Evolutionary conservation across 2,113 vertebrate genomes (phyloP).

Genomic region (Oceanodroma tethys): DNA sequence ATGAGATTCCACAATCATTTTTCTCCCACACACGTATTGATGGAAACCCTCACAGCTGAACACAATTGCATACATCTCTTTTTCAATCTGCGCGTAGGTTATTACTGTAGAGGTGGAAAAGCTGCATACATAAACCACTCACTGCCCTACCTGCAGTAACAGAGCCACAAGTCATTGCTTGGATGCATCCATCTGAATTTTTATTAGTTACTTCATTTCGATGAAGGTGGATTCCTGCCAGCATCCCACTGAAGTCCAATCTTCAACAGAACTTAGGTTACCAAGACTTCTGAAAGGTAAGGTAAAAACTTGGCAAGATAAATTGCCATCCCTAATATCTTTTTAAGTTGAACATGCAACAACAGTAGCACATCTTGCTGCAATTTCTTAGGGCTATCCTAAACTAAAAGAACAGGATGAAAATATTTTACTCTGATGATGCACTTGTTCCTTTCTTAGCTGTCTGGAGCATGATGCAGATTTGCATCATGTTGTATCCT

Average conservation of each 20-base stretch:
- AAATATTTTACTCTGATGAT: background rate
- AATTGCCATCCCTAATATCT: background rate
- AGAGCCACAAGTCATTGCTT: constrained; percentile 1
- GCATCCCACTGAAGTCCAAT: background rate
- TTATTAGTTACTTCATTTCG: background rate
- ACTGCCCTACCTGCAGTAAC: background rate
- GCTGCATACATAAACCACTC: background rate
- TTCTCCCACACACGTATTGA: background rate
- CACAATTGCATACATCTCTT: background rate
- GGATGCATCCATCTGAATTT: background rate
- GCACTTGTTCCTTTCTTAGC: background rate
- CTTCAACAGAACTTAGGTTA: background rate
- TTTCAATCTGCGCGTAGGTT: background rate
- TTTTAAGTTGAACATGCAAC: background rate
- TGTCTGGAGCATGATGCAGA: background rate
- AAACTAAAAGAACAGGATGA: background rate
- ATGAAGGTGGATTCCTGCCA: background rate
- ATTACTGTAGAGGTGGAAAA: background rate
- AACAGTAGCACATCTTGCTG: background rate
- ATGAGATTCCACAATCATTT: constrained; percentile 27
- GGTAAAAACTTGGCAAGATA: background rate
- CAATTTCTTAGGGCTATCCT: background rate
- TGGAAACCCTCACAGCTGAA: constrained; percentile 10
- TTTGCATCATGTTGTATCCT: background rate
- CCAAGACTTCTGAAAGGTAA: background rate